phyloP scores from a whole-genome alignment of 1,140 invertebrate genomes.

The Drosophila takahashii region DNA sequence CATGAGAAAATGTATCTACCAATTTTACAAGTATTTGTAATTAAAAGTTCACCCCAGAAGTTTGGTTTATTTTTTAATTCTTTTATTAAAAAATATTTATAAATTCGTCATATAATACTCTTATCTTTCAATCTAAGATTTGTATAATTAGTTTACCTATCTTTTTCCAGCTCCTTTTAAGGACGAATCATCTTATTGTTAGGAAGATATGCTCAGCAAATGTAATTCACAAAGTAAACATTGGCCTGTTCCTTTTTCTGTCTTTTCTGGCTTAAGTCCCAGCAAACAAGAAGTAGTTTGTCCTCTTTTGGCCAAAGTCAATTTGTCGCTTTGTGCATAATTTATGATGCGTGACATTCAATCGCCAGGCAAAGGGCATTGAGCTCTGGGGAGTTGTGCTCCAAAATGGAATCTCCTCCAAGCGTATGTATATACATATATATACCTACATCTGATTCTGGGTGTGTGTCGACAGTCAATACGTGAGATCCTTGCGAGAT shows the following conservation, averaged over 20 bases:
- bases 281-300: conserved; percentile 51
- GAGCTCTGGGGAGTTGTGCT: conserved; percentile 29
- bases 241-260: not conserved
- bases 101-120: too few relatives aligned
- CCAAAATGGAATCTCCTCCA: conserved; percentile 30
- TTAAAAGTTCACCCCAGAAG: too few relatives aligned
- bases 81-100: too few relatives aligned
- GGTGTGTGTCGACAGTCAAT: conserved; percentile 44
- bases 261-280: conserved; percentile 6
- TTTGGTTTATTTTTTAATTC: too few relatives aligned
- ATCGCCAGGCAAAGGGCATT: conserved; percentile 64
- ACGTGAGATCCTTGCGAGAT: conserved; percentile 64
- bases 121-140: too few relatives aligned
- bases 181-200: not conserved
- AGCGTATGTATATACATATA: not conserved
- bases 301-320: conserved; percentile 60
- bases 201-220: not conserved
- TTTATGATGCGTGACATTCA: conserved; percentile 84
- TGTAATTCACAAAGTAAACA: conserved; percentile 11
- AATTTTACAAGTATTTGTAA: too few relatives aligned
- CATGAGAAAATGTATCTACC: too few relatives aligned
- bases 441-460: conserved; percentile 26
- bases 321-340: conserved; percentile 78
- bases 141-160: too few relatives aligned
- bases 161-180: not conserved